Base-by-base conservation (phyloP, 2,113 vertebrate species). In the Origma solitaria region DNA sequence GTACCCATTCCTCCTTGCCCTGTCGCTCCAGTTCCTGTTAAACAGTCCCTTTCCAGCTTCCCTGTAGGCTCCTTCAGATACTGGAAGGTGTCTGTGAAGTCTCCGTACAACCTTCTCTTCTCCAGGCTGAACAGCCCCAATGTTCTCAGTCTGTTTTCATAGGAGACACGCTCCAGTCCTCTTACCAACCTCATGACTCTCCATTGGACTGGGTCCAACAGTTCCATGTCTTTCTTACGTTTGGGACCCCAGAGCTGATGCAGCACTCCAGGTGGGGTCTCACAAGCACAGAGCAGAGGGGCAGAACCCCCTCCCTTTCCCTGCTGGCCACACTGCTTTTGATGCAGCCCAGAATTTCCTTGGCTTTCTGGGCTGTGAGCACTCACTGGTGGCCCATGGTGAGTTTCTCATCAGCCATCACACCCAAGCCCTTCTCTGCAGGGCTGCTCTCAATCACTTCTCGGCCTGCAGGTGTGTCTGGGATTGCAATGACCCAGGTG, bases 101-200 rank as follows among this genome's bases (percentile, higher is more conserved):
- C 15, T 14, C n/a, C 58, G 38, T 22, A 56, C 23, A 64, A 28
- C 15, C 30, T 37, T 45, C 57, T 30, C 35, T 49, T n/a, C 60
- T 30, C 42, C 51, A 49, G 60, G 42, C 42, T 50, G 35, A 65
- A 6, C 16, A 76, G 16, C 15, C 58, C 20, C 35, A 20, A 2
- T 20, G 14, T 30, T 14, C 44, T 35, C 70, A 66, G 44, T 25
- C 10, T 2, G 0, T 25, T 21, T 2, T 57, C 8, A 3, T 0
- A 21, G 42, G 3, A 2, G 2, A 6, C 5, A 7, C 21, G 21
- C 7, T 76, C 7, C 31, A 21, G 31, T 11, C 13, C 31, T 42
- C 44, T 16, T 1, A 24, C 1, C n/a, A 56, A 8, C 6, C 20
- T 30, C 30, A 12, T 21, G 60, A 16, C 8, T 40, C 11, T 30